Percentiles rank a stretch among this genome's conserved stretches.
These are phyloP conservation scores for Rhabdomys pumilio DNA, from an alignment of 2,797 vertebrate genomes.

Conservation along the genomic window DNA sequence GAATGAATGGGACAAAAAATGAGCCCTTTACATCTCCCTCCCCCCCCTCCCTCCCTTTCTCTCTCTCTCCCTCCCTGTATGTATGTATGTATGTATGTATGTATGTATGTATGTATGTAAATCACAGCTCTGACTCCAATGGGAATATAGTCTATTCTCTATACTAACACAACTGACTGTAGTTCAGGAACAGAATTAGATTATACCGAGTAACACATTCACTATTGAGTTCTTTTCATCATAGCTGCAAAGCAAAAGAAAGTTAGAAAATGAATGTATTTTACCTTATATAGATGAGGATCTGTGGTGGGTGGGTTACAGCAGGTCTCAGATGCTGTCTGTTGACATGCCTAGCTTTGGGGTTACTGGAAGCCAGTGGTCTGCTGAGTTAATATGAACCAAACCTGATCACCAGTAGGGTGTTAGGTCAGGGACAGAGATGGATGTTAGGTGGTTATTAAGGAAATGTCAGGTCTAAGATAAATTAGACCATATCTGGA, in stretches of 20 bases:
- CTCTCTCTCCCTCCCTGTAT: neutral
- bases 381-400: neutral
- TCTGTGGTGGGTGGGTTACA: neutral
- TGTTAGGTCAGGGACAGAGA: neutral
- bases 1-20: neutral
- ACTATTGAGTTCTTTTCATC: neutral
- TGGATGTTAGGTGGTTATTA: neutral
- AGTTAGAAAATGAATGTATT: neutral
- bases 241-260: neutral
- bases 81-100: no score
- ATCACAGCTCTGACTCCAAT: neutral
- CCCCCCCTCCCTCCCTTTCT: neutral
- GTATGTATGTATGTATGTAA: neutral
- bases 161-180: neutral
- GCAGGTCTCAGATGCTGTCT: neutral
- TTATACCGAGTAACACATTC: neutral
- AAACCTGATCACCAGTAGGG: neutral
- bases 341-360: neutral
- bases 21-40: neutral
- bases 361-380: neutral
- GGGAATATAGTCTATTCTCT: neutral
- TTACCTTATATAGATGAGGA: neutral
- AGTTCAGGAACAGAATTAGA: no score
- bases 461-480: neutral
- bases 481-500: neutral